Conservation (phyloP, 2,888 invertebrate genomes). For the Fragum sueziense region DNA sequence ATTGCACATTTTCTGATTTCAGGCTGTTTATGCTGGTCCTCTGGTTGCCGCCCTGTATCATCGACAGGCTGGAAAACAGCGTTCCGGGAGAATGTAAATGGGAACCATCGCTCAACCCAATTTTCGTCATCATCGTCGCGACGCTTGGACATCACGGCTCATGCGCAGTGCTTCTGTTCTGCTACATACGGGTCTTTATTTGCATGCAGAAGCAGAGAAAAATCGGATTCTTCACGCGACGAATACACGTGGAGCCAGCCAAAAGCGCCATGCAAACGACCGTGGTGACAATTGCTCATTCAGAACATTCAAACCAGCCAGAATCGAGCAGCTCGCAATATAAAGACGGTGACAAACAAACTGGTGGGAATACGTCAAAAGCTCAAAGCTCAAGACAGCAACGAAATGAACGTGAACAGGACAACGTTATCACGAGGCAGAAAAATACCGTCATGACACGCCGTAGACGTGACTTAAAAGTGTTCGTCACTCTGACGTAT, state of each 20-base stretch:
- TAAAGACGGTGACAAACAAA: neutral
- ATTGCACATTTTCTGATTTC: slow-evolving; percentile 45
- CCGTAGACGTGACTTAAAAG: slow-evolving; percentile 46
- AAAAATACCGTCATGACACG: neutral
- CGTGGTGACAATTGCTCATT: neutral
- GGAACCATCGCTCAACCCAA: slow-evolving; percentile 76
- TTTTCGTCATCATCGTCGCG: slow-evolving; percentile 77
- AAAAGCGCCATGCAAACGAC: neutral
- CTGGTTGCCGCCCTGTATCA: slow-evolving; percentile 76
- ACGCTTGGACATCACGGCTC: slow-evolving; percentile 77
- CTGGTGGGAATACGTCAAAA: neutral
- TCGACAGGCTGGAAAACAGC: slow-evolving; percentile 71
- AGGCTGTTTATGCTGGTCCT: slow-evolving; percentile 75
- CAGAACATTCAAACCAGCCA: neutral
- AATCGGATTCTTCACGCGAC: neutral
- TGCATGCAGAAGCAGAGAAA: slow-evolving; percentile 64
- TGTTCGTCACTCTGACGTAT: slow-evolving; percentile 70
- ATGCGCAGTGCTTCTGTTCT: slow-evolving; percentile 70
- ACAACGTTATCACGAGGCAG: neutral
- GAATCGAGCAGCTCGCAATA: neutral
- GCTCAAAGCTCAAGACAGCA: neutral
- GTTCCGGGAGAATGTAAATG: slow-evolving; percentile 71
- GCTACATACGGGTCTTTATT: slow-evolving; percentile 71
- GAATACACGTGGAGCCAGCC: neutral
- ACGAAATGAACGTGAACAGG: neutral